phyloP scores from a whole-genome alignment of 2,888 invertebrate genomes.

The Deroplatys truncata region DNA sequence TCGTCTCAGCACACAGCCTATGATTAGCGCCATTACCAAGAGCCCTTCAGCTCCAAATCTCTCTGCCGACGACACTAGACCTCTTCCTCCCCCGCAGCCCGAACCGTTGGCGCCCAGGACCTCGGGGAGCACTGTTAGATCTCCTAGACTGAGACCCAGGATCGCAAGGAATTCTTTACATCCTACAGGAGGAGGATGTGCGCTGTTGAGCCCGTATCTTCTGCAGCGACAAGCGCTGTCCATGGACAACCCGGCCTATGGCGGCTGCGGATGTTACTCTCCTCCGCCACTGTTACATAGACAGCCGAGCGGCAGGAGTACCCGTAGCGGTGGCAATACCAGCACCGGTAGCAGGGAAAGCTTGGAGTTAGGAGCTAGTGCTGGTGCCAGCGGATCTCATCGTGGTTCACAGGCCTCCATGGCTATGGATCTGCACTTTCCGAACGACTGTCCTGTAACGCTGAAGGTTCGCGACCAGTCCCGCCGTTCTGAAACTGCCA shows the following conservation, averaged over 20 bases:
- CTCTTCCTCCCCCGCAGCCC: slow-evolving; percentile 24
- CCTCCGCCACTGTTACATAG: slow-evolving; percentile 34
- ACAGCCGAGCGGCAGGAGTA: slow-evolving; percentile 31
- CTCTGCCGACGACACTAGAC: slow-evolving; percentile 42
- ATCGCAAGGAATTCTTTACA: slow-evolving; percentile 18
- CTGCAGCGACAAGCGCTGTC: slow-evolving; percentile 77
- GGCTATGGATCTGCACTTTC: slow-evolving; percentile 69
- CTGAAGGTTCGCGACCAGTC: slow-evolving; percentile 51
- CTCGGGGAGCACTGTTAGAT: neutral
- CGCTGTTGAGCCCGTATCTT: slow-evolving; percentile 56
- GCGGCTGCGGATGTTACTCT: slow-evolving; percentile 33
- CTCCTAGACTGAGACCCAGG: neutral
- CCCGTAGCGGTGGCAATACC: slow-evolving; percentile 8
- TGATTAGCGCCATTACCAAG: slow-evolving; percentile 40
- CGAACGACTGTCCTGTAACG: slow-evolving; percentile 57
- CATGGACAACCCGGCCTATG: slow-evolving; percentile 60
- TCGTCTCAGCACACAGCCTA: neutral
- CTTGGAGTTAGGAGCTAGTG: slow-evolving; percentile 42
- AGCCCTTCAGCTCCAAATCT: slow-evolving; percentile 61
- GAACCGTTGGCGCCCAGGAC: neutral
- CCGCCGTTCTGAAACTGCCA: slow-evolving; percentile 61
- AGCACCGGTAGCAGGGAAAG: slow-evolving; percentile 48
- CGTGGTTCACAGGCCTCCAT: slow-evolving; percentile 51
- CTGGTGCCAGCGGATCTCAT: slow-evolving; percentile 32
- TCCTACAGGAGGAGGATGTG: slow-evolving; percentile 46